A percentile compares a stretch with the other conserved stretches of the same genome.
These are phyloP conservation scores for Drosophila ironensis DNA, from an alignment of 1,140 invertebrate species.

Conservation along the genomic window DNA sequence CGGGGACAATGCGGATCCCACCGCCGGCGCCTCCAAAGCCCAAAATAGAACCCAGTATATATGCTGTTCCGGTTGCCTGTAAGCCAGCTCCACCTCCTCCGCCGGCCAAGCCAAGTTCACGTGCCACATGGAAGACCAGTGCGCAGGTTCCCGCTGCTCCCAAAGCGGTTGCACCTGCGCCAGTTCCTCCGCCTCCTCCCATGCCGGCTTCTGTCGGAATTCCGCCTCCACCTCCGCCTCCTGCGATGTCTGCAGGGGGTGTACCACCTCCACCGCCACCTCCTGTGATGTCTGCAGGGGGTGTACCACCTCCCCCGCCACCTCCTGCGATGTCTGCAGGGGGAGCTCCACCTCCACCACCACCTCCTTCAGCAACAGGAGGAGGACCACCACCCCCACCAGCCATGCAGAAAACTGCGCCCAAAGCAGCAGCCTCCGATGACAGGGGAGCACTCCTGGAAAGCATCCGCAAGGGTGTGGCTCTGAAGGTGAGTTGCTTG, in stretches of 20 bases:
- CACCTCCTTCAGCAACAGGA: slow-evolving; percentile 38
- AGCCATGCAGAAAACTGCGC: slow-evolving; percentile 31
- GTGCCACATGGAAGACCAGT: too few relatives aligned
- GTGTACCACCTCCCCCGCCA: slow-evolving; percentile 32
- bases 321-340: background rate
- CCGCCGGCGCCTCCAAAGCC: slow-evolving; percentile 65
- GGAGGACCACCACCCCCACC: slow-evolving; percentile 14
- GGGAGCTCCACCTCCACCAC: slow-evolving; percentile 31
- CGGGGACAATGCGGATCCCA: slow-evolving; percentile 46
- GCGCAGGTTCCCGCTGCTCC: too few relatives aligned
- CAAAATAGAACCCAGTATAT: slow-evolving; percentile 31
- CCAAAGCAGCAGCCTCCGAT: slow-evolving; percentile 27
- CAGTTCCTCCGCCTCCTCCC: slow-evolving; percentile 29
- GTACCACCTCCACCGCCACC: slow-evolving; percentile 24
- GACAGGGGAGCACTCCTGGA: slow-evolving; percentile 62
- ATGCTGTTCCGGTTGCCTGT: background rate
- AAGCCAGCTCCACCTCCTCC: background rate
- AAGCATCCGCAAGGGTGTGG: slow-evolving; percentile 66
- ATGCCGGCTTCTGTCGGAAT: background rate
- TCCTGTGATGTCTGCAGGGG: background rate
- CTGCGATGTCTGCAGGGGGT: background rate
- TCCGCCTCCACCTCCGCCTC: slow-evolving; percentile 28
- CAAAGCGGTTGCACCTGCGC: too few relatives aligned
- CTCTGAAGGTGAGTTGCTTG: slow-evolving; percentile 54
- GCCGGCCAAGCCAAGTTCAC: background rate